phyloP scores from a whole-genome alignment of 1,140 invertebrate genomes.

The Lutraria rhynchaena region DNA sequence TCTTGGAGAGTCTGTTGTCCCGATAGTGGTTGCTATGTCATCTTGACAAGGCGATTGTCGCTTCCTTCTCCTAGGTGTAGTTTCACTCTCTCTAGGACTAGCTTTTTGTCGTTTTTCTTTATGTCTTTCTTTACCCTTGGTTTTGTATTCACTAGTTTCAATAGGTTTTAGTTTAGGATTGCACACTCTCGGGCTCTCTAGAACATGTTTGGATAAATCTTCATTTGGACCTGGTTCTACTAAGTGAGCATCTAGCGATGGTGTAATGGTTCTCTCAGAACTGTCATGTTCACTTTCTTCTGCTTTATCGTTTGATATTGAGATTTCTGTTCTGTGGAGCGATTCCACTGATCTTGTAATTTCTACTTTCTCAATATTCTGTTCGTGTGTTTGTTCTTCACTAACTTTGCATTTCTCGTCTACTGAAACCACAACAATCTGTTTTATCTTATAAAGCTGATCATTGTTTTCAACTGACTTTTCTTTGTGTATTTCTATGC shows the following conservation, averaged over 20 bases:
- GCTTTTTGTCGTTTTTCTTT: not conserved
- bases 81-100: not conserved
- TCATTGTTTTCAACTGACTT: constrained; percentile 33
- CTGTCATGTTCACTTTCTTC: constrained; percentile 12
- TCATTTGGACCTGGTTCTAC: not conserved
- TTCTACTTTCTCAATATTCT: not conserved
- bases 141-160: not conserved
- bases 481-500: constrained; percentile 44
- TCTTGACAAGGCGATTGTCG: not conserved
- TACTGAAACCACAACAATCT: constrained; percentile 45
- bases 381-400: not conserved
- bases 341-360: constrained; percentile 22
- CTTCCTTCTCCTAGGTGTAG: not conserved
- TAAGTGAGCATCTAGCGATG: constrained; percentile 30
- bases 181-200: not conserved
- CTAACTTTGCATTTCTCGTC: constrained; percentile 2
- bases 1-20: not conserved
- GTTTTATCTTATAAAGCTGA: constrained; percentile 43
- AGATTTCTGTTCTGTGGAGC: not conserved
- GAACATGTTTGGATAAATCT: not conserved
- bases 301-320: constrained; percentile 11
- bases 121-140: not conserved
- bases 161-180: not conserved
- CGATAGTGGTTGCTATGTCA: too few relatives aligned
- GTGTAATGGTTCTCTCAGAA: constrained; percentile 50